Conservation (phyloP, 2,113 vertebrate genomes). For the Symphodus melops region DNA sequence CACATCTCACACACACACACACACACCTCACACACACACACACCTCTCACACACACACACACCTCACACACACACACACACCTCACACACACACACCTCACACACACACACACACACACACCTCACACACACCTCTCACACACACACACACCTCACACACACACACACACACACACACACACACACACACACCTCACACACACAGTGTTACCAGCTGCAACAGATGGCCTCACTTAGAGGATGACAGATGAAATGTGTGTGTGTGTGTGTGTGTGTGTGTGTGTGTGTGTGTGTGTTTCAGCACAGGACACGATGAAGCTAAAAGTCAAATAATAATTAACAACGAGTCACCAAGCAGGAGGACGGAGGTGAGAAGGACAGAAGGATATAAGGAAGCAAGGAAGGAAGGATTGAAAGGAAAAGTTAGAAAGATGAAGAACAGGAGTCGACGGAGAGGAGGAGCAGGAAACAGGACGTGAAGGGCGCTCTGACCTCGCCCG, state of each 20-base stretch:
- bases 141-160: background rate
- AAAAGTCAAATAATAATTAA: no score
- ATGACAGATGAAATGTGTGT: slow-evolving; percentile 17
- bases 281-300: background rate
- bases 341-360: no score
- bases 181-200: slow-evolving; percentile 15
- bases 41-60: slow-evolving; percentile 25
- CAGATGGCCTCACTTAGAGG: slow-evolving; percentile 47
- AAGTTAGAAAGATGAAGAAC: no score
- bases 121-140: background rate
- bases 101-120: no score
- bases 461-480: background rate
- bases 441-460: no score
- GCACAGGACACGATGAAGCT: no score
- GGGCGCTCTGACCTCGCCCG: slow-evolving; percentile 78
- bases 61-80: background rate
- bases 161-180: slow-evolving; percentile 15
- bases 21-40: slow-evolving; percentile 1
- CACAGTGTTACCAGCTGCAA: slow-evolving; percentile 26
- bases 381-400: background rate
- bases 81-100: no score
- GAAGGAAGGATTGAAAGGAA: slow-evolving; percentile 1
- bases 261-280: slow-evolving; percentile 11
- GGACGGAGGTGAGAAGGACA: slow-evolving; percentile 2
- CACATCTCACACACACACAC: slow-evolving; percentile 7